Conservation (phyloP, 2,113 vertebrate genomes). For the Cairina moschata region DNA sequence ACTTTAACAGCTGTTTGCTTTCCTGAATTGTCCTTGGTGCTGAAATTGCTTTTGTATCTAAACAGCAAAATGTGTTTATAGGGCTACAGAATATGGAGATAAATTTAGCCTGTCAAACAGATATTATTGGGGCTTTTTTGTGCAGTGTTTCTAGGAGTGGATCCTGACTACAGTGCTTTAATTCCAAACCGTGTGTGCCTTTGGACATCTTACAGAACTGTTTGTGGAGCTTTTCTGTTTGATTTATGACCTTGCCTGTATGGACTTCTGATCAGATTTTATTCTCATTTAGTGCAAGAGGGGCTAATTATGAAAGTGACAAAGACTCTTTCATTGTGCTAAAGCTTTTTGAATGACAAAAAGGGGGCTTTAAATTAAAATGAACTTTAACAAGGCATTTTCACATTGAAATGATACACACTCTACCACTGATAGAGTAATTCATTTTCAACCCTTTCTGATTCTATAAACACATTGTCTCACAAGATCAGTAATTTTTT, state of each 20-base stretch:
- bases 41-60: constrained; percentile 75
- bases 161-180: constrained; percentile 47
- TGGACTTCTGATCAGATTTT: constrained; percentile 77
- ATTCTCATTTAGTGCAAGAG: constrained; percentile 64
- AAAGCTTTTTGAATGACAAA: constrained; percentile 72
- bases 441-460: constrained; percentile 82
- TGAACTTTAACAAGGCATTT: constrained; percentile 80
- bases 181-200: constrained; percentile 65
- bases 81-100: constrained; percentile 79
- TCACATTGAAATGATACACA: constrained; percentile 72
- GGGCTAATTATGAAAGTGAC: constrained; percentile 73
- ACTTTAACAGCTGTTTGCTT: constrained; percentile 74
- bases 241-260: constrained; percentile 75
- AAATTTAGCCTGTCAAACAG: constrained; percentile 79
- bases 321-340: constrained; percentile 71
- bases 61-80: constrained; percentile 70
- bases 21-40: constrained; percentile 83
- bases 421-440: constrained; percentile 79
- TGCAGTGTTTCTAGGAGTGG: constrained; percentile 72
- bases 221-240: constrained; percentile 66
- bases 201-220: constrained; percentile 54
- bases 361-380: constrained; percentile 81
- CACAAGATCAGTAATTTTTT: constrained; percentile 83
- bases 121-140: constrained; percentile 60
- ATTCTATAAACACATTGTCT: constrained; percentile 83